Conservation (phyloP, 2,113 vertebrate genomes). For the Turdus rufiventris region DNA sequence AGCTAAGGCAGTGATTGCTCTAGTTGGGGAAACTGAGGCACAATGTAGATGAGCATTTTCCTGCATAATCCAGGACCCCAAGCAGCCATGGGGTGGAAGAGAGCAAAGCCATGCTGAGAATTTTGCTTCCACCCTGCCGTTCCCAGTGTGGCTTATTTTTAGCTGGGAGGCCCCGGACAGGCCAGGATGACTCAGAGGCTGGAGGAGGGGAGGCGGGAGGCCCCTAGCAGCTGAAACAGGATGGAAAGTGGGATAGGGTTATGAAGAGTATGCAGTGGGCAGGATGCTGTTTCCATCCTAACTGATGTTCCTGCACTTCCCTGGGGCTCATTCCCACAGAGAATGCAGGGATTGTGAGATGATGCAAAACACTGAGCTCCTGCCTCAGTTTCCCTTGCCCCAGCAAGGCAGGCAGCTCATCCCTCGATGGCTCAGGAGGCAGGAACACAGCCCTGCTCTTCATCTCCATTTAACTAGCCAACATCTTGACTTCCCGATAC, state of each 20-base stretch:
- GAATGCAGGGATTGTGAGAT: neutral
- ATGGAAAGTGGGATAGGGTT: neutral
- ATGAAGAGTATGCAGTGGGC: rapidly evolving
- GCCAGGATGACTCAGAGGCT: slow-evolving; percentile 55
- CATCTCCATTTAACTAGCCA: neutral
- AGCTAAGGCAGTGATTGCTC: neutral
- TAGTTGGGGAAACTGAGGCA: neutral
- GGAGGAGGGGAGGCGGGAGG: slow-evolving; percentile 37
- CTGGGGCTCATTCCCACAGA: neutral
- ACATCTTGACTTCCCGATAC: neutral
- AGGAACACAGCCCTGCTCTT: neutral
- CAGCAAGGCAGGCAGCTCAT: neutral
- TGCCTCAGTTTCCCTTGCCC: neutral
- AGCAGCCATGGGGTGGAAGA: neutral
- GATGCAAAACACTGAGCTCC: neutral
- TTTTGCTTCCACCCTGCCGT: neutral
- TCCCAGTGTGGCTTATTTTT: slow-evolving; percentile 62
- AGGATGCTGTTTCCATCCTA: neutral
- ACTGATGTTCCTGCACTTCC: neutral
- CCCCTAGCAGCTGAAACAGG: neutral
- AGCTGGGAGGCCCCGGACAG: slow-evolving; percentile 11
- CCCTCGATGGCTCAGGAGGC: neutral
- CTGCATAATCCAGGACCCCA: neutral
- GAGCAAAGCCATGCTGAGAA: neutral
- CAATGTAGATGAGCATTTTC: neutral